These are phyloP conservation scores for Cheirogaleus major DNA, from an alignment of 2,797 vertebrate genomes.

Conservation along the genomic window DNA sequence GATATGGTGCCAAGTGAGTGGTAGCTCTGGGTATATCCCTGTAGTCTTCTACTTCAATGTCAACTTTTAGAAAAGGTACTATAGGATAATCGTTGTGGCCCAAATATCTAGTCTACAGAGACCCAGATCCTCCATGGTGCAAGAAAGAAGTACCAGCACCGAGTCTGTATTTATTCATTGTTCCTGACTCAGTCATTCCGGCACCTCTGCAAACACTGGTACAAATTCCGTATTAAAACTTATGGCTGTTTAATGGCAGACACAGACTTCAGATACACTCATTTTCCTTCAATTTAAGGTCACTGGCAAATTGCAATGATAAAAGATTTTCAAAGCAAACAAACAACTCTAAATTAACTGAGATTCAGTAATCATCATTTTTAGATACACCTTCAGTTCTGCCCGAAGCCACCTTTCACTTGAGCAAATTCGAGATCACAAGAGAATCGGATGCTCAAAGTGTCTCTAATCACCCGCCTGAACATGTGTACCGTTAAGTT, in stretches of 20 bases:
- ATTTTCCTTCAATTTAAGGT: background rate
- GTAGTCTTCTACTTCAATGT: background rate
- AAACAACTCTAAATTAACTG: conserved; percentile 26
- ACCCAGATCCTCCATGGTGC: background rate
- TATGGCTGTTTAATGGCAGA: background rate
- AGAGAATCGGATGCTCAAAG: conserved; percentile 78
- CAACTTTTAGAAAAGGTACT: background rate
- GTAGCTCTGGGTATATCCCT: background rate
- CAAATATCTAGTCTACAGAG: background rate
- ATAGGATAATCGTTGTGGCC: background rate
- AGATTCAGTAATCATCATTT: conserved; percentile 42
- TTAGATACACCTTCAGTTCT: conserved; percentile 69
- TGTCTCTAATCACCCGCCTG: conserved; percentile 76
- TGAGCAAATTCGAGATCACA: conserved; percentile 78
- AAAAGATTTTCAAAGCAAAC: conserved; percentile 52
- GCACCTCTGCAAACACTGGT: background rate
- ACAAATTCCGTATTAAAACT: background rate
- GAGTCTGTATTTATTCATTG: background rate
- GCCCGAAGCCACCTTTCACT: conserved; percentile 69
- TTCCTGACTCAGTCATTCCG: background rate
- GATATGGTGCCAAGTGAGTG: background rate
- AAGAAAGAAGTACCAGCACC: background rate
- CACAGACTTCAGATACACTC: background rate
- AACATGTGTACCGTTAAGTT: conserved; percentile 81
- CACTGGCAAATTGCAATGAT: conserved; percentile 24